Evolutionary conservation across 2,797 vertebrate species (phyloP).

Genomic region (Tangara arthus): DNA sequence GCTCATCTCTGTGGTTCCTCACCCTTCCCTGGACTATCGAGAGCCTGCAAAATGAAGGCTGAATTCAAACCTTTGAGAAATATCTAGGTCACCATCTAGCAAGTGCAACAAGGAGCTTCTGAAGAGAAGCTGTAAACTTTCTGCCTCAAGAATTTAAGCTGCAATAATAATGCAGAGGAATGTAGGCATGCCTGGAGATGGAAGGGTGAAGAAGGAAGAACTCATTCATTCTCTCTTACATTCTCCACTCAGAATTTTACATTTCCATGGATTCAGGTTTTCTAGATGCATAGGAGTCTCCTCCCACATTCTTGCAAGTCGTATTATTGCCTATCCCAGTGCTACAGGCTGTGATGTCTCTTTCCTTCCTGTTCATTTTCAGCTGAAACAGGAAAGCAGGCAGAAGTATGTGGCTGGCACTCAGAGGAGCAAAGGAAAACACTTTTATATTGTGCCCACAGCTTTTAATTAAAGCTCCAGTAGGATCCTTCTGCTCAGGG

Average conservation of each 20-base stretch:
- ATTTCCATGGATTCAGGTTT: background rate
- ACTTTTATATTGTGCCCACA: background rate
- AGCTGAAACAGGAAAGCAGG: background rate
- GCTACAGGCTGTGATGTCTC: background rate
- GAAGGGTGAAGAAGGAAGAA: background rate
- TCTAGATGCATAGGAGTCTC: background rate
- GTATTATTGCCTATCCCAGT: background rate
- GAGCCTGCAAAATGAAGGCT: background rate
- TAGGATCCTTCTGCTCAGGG: background rate
- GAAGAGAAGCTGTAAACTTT: background rate
- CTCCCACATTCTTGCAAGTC: background rate
- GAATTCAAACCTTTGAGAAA: background rate
- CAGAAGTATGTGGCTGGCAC: background rate
- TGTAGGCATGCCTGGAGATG: background rate
- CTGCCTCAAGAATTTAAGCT: background rate
- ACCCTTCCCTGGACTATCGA: background rate
- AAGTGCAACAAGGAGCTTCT: background rate
- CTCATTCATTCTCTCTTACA: background rate
- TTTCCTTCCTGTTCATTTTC: background rate
- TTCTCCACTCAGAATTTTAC: background rate
- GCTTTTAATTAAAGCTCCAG: conserved; percentile 25
- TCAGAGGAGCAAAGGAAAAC: background rate
- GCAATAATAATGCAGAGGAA: background rate
- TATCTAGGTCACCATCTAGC: background rate
- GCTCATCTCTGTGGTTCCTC: background rate